Evolutionary conservation across 1,140 invertebrate species (phyloP).

Genomic region (Brachionus asplanchnoidis): DNA sequence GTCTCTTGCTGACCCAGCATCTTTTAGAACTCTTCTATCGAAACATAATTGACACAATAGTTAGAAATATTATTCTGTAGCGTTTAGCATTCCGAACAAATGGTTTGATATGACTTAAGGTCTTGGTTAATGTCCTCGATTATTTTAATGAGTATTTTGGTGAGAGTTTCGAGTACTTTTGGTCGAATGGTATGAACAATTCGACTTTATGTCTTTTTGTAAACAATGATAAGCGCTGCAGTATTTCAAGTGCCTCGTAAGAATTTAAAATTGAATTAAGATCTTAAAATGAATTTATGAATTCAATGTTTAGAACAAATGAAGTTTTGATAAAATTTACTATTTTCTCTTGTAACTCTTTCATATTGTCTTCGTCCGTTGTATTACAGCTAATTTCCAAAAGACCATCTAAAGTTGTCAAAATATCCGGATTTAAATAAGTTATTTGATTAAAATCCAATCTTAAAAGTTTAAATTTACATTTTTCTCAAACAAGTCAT

Average conservation of each 20-base stretch:
- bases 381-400: not conserved
- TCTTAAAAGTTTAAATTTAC: not conserved
- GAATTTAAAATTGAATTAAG: constrained; percentile 9
- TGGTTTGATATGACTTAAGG: not conserved
- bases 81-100: not conserved
- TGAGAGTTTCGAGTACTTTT: not conserved
- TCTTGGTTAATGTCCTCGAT: not conserved
- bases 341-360: constrained; percentile 27
- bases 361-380: not conserved
- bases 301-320: constrained; percentile 7
- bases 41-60: constrained; percentile 32
- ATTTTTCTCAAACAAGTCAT: not conserved
- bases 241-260: not conserved
- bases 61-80: not conserved
- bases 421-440: not conserved
- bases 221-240: constrained; percentile 2
- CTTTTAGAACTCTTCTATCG: not conserved
- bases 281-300: not conserved
- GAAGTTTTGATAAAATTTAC: not conserved
- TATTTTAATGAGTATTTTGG: not conserved
- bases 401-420: not conserved
- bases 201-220: not conserved
- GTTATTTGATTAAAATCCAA: constrained; percentile 8
- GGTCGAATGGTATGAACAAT: not conserved
- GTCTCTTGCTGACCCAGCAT: not conserved